These are phyloP conservation scores for Chrysomela aeneicollis DNA, from an alignment of 2,888 invertebrate genomes.

Conservation along the genomic window DNA sequence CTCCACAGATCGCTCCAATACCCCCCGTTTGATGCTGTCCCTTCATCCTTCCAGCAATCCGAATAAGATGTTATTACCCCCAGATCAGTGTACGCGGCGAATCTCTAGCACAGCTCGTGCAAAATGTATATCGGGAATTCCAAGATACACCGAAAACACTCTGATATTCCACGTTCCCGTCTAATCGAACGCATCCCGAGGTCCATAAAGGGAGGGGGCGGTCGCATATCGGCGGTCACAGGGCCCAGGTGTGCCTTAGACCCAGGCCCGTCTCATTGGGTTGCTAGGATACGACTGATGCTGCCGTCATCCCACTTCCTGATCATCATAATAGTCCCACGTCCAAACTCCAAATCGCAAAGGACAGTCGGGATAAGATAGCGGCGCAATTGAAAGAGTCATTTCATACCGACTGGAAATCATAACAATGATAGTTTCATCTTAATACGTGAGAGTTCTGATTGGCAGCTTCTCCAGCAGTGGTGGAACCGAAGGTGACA, in stretches of 20 bases:
- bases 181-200: conserved; percentile 24
- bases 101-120: neutral
- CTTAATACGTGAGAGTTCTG: no score
- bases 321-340: conserved; percentile 1
- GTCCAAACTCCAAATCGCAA: conserved; percentile 19
- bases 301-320: conserved; percentile 40
- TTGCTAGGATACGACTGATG: conserved; percentile 52
- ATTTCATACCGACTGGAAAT: no score
- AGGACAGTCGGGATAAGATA: neutral
- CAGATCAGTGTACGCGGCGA: neutral
- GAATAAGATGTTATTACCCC: neutral
- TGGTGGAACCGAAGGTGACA: no score
- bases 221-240: conserved; percentile 17
- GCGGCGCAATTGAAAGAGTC: no score
- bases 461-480: no score
- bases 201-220: conserved; percentile 28
- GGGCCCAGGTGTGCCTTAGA: conserved; percentile 35
- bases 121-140: conserved; percentile 1
- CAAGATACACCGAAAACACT: conserved; percentile 22
- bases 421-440: no score
- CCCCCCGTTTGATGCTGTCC: no score
- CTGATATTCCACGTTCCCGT: conserved; percentile 24
- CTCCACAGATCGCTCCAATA: no score
- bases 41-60: neutral
- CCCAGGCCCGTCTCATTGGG: conserved; percentile 52